Conservation (phyloP, 1,140 invertebrate genomes). For the Battus philenor region DNA sequence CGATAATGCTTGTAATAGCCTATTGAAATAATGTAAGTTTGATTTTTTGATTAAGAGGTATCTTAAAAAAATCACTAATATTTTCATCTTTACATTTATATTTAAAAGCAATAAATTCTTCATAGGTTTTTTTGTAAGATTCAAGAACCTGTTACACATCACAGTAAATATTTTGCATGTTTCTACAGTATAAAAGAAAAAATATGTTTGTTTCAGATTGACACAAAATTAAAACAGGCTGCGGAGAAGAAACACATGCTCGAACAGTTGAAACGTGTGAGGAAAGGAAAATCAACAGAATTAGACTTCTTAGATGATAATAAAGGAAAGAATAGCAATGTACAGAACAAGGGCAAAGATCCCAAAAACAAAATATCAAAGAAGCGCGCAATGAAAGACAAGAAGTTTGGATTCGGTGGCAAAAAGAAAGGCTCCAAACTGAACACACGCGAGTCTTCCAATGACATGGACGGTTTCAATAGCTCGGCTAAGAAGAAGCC, state of each 20-base stretch:
- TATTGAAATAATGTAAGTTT: no score
- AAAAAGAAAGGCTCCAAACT: slow-evolving; percentile 93
- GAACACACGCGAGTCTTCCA: slow-evolving; percentile 90
- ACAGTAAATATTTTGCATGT: no score
- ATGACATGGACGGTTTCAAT: slow-evolving; percentile 79
- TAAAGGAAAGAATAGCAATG: slow-evolving; percentile 67
- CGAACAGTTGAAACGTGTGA: slow-evolving; percentile 90
- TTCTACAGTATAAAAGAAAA: no score
- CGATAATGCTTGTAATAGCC: no score
- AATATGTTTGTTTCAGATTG: slow-evolving; percentile 81
- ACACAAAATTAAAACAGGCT: slow-evolving; percentile 87
- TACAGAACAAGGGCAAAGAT: slow-evolving; percentile 62
- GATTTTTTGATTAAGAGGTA: no score
- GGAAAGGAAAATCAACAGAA: slow-evolving; percentile 87
- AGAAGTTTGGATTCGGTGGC: slow-evolving; percentile 96
- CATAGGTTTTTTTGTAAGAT: no score
- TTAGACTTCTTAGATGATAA: slow-evolving; percentile 91
- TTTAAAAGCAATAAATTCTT: no score
- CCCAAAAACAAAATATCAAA: slow-evolving; percentile 72
- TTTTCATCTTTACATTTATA: no score
- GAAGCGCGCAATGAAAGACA: slow-evolving; percentile 85
- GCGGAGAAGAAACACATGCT: slow-evolving; percentile 87
- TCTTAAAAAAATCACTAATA: no score
- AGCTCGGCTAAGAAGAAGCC: slow-evolving; percentile 67
- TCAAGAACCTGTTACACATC: no score